Percentiles rank a stretch among this genome's conserved stretches.
Conservation (phyloP, 1,140 invertebrate species). For the Drosophila dunni region DNA sequence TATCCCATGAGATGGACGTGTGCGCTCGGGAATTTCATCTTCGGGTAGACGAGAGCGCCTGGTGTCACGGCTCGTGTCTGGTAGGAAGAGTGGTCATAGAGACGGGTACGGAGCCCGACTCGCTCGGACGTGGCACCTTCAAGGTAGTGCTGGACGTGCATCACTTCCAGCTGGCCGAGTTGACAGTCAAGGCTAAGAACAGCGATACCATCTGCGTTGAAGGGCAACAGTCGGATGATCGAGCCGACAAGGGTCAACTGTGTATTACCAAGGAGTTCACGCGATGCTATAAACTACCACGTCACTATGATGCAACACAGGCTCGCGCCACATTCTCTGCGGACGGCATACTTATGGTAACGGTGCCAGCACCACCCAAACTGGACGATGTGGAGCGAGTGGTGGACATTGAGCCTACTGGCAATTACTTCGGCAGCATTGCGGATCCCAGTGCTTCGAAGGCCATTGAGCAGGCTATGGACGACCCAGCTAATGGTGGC, state of each 20-base stretch:
- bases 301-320: conserved; percentile 78
- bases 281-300: conserved; percentile 75
- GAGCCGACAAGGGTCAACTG: conserved; percentile 64
- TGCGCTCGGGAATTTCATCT: conserved; percentile 75
- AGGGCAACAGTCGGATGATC: conserved; percentile 74
- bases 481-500: conserved; percentile 49
- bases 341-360: conserved; percentile 79
- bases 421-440: conserved; percentile 77
- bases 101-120: conserved; percentile 71
- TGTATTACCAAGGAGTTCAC: conserved; percentile 78
- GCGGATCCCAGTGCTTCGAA: conserved; percentile 66
- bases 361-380: conserved; percentile 77
- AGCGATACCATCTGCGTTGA: conserved; percentile 75
- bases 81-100: conserved; percentile 74
- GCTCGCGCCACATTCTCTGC: conserved; percentile 77
- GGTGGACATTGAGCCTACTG: conserved; percentile 76
- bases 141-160: conserved; percentile 80
- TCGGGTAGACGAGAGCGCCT: conserved; percentile 71
- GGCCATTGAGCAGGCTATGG: conserved; percentile 64
- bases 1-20: conserved; percentile 72
- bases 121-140: conserved; percentile 74
- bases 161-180: conserved; percentile 72
- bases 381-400: conserved; percentile 80
- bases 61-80: conserved; percentile 79
- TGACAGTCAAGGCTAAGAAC: conserved; percentile 75